phyloP scores from a whole-genome alignment of 2,113 vertebrate genomes.

The Eclectus roratus region DNA sequence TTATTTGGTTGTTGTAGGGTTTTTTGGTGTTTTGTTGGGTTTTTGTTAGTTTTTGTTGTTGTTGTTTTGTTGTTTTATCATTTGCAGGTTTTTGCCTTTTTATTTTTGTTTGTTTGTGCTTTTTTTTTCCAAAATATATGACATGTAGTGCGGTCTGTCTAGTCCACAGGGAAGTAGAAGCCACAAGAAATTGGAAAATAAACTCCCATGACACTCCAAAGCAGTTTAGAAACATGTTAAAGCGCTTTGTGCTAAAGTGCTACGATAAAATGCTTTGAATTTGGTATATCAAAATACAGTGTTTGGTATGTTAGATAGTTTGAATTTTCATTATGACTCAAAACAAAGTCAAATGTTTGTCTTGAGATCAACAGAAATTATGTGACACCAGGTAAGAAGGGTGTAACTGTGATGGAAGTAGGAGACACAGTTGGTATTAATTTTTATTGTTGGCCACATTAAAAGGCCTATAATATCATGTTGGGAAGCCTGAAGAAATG shows the following conservation, averaged over 20 bases:
- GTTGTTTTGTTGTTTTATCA: too few species aligned
- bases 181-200: not conserved
- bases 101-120: not conserved
- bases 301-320: not conserved
- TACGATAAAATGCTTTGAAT: not conserved
- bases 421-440: not conserved
- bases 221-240: not conserved
- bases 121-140: fast-evolving
- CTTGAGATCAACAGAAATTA: not conserved
- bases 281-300: not conserved
- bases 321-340: not conserved
- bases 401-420: not conserved
- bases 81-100: too few species aligned
- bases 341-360: not conserved
- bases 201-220: not conserved
- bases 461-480: not conserved
- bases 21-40: too few species aligned
- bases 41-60: not conserved
- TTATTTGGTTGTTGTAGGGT: not conserved
- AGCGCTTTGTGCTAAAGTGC: not conserved
- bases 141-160: not conserved
- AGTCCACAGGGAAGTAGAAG: not conserved
- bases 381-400: not conserved
- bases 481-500: not conserved
- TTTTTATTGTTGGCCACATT: not conserved